Evolutionary conservation across 2,797 vertebrate species (phyloP), one percentile per base, ranked within the genome.

Genomic region (Harpagifer antarcticus): DNA sequence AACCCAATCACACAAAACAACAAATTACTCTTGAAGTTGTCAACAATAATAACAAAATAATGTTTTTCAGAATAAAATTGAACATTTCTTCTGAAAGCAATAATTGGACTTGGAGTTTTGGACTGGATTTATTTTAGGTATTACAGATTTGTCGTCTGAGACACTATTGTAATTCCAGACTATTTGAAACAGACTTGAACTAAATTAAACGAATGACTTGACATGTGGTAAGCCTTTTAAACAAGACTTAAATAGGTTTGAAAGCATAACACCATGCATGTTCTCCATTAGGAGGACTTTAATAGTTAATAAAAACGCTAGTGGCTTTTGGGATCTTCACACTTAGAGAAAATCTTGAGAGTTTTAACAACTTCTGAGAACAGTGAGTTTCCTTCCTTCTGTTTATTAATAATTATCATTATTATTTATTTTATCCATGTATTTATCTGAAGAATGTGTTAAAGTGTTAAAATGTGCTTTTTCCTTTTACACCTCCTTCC

Each of bases 311-410:
- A 50, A 37, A 55, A 55, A 53, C 0, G 16, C 31, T 17, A 6
- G 16, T 43, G 12, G 27, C 2, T 9, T 54, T 5, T n/a, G 42
- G 54, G 48, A 48, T 59, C 12, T 44, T 74, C 60, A 69, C 70
- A 63, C 45, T 42, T 43, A 17, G 2, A 59, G 49, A 33, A 1
- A 67, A 73, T 62, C 6, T 23, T 50, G n/a, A 16, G 33, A 57
- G 37, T 68, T 62, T 68, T 31, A 52, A 53, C 37, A 48, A 20
- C 56, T n/a, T 17, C 10, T 31, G 11, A 54, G 3, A 14, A 23
- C n/a, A 50, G 0, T 5, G 0, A 50, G 37, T 33, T 50, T 66
- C 49, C 50, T 50, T 67, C 72, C 63, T 33, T 48, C 45, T 37
- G 6, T 37, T 37, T 37, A 6, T 37, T 37, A 37, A 9, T 7